These are phyloP conservation scores for Amblyopsis rosae DNA, from an alignment of 2,113 vertebrate species.

Conservation along the genomic window DNA sequence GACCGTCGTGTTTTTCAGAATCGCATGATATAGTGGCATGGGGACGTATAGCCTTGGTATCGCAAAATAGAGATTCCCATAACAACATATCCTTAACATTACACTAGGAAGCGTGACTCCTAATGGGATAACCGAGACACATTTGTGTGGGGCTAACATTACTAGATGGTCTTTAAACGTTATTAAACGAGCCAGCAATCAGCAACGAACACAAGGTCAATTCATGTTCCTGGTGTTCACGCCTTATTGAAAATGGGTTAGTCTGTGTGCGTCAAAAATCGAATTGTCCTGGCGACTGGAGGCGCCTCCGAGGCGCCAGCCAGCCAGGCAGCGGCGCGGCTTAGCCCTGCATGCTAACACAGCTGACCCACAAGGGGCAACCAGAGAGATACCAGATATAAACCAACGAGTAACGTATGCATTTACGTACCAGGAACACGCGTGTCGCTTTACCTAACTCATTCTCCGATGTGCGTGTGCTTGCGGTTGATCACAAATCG, in stretches of 20 bases:
- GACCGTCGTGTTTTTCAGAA: too few relatives aligned
- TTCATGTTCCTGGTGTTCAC: neutral
- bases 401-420: neutral
- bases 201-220: conserved; percentile 20
- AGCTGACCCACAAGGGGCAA: conserved; percentile 40
- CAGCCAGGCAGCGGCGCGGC: conserved; percentile 19
- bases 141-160: neutral
- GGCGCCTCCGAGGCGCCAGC: conserved; percentile 62
- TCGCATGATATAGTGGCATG: too few relatives aligned
- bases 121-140: neutral
- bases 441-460: conserved; percentile 43
- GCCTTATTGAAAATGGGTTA: neutral
- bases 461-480: conserved; percentile 16
- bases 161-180: neutral
- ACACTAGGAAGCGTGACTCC: neutral
- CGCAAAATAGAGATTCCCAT: too few relatives aligned
- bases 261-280: conserved; percentile 18
- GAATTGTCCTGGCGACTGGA: conserved; percentile 33
- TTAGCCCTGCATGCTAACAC: conserved; percentile 46
- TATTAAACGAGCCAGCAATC: neutral
- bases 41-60: too few relatives aligned
- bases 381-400: neutral
- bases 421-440: conserved; percentile 56
- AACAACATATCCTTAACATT: too few relatives aligned
- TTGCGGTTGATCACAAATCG: neutral